Base-by-base conservation (phyloP, 1,140 invertebrate species). In the Phthorimaea operculella region DNA sequence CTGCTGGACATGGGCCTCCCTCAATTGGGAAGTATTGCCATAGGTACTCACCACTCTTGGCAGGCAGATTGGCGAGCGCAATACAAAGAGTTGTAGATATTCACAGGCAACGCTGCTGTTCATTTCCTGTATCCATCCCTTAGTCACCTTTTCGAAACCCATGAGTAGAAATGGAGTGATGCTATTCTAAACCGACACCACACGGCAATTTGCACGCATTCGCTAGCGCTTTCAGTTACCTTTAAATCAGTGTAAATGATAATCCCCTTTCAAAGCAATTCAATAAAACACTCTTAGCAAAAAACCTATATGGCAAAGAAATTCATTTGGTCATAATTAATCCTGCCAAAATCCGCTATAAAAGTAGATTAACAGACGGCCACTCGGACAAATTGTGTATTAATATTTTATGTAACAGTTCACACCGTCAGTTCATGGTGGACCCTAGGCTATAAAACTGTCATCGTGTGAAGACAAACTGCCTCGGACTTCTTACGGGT, bases 311-410 rank as follows among this genome's bases (percentile, higher is more conserved):
- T 39, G 8, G 36, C 36, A 39, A 39, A 39, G 2, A 39, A 39
- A 39, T 39, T 39, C 36, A 16, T 47, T n/a, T n/a, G 14, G 44
- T 15, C 44, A 69, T 68, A 79, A 81, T 77, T 70, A 81, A 81
- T 77, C 74, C 72, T 33, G 45, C 18, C 54, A 55, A 62, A 64
- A 68, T 64, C 63, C 63, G 64, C 73, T 66, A 79, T 78, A 80
- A 80, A 77, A 79, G 69, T 71, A 70, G 76, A 81, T 81, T 81
- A 79, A 70, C 71, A 65, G 66, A 67, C 64, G 66, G 66, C 72
- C 71, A 77, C 74, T 79, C 66, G 76, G 72, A 76, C 78, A 81
- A 77, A 81, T 81, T 81, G 78, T 81, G 76, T 81, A 81, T 81
- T 81, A 81, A 81, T 81, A 81, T 81, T 81, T 81, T 74, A 81